Evolutionary conservation across 64 coral and sea anemone genomes (phyloP).

Genomic region (Stylophora pistillata): DNA sequence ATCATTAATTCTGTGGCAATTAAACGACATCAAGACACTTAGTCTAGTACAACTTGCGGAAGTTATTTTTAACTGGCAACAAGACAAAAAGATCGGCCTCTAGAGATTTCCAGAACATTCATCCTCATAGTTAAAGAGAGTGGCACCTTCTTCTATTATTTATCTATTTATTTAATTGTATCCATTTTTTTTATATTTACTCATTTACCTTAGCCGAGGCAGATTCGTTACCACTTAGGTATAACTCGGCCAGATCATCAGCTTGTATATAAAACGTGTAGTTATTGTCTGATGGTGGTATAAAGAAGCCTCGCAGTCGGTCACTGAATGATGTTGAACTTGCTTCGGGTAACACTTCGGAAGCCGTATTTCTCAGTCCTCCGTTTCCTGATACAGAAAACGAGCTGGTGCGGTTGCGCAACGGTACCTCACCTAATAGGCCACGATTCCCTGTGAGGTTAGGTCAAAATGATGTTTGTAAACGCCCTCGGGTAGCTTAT

Average conservation of each 20-base stretch:
- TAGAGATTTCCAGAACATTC: too few relatives aligned
- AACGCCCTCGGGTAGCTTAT: neutral
- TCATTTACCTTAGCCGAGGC: conserved; percentile 20
- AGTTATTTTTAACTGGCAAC: too few relatives aligned
- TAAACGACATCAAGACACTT: too few relatives aligned
- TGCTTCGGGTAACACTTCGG: conserved; percentile 38
- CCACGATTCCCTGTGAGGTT: conserved; percentile 47
- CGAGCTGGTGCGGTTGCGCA: conserved; percentile 56
- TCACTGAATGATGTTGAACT: conserved; percentile 54
- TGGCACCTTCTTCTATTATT: too few relatives aligned
- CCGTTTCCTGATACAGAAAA: conserved; percentile 40
- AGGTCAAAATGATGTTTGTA: neutral
- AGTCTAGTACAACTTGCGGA: too few relatives aligned
- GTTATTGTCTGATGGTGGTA: conserved; percentile 72
- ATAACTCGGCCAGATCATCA: conserved; percentile 55
- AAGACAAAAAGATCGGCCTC: too few relatives aligned
- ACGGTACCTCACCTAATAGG: conserved; percentile 60
- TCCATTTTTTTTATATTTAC: neutral
- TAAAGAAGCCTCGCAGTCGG: conserved; percentile 62
- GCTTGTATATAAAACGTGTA: conserved; percentile 69
- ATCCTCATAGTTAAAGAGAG: too few relatives aligned
- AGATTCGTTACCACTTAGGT: conserved; percentile 41
- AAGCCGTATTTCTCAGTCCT: conserved; percentile 9
- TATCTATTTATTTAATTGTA: too few relatives aligned
- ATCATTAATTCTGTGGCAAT: too few relatives aligned